Conservation (phyloP, 2,888 invertebrate genomes). For the Archips crataeganus region DNA sequence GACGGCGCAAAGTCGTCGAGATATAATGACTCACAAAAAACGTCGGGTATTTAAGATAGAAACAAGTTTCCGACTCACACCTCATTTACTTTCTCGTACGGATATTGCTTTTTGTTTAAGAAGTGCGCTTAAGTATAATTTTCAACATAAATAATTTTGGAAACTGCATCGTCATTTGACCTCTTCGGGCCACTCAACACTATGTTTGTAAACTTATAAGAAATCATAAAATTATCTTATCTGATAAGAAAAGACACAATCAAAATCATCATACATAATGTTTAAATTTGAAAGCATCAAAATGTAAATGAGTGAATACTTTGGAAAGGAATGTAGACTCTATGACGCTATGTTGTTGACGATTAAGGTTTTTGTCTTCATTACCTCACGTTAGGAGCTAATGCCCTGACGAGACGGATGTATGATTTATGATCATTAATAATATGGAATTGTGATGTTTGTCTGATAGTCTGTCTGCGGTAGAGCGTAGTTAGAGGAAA, state of each 20-base stretch:
- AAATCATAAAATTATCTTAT: not conserved
- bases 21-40: constrained; percentile 53
- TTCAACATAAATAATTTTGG: too few species aligned
- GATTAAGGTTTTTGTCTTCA: constrained; percentile 12
- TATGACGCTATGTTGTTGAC: not conserved
- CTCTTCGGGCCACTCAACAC: not conserved
- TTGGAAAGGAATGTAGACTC: not conserved
- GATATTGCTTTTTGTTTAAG: not conserved
- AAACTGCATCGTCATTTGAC: not conserved
- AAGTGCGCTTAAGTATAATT: not conserved
- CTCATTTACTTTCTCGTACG: constrained; percentile 26
- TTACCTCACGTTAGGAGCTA: constrained; percentile 20
- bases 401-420: constrained; percentile 16
- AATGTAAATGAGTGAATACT: not conserved
- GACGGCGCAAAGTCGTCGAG: constrained; percentile 51
- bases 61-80: constrained; percentile 30
- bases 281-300: not conserved
- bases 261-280: not conserved
- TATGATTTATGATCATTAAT: constrained; percentile 21
- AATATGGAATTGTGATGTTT: constrained; percentile 5
- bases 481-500: not conserved
- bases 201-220: not conserved
- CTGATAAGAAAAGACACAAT: not conserved
- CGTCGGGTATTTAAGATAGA: constrained; percentile 20
- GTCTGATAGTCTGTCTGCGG: constrained; percentile 1